Base-by-base conservation (phyloP, 2,888 invertebrate species). In the Metacarcinus magister region DNA sequence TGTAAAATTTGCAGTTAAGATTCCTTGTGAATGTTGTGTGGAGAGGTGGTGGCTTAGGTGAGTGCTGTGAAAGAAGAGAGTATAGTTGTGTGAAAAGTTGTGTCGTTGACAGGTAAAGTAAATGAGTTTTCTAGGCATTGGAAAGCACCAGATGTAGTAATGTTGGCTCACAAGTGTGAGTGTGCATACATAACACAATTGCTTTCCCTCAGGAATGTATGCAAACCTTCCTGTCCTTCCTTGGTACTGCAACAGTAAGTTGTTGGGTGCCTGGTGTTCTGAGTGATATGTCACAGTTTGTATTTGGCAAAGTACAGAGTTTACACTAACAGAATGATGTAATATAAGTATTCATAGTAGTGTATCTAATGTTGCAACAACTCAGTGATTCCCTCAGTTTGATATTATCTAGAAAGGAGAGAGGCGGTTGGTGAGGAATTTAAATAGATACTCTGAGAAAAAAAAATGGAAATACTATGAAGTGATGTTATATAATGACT, bases 201-300 rank as follows among this genome's bases (percentile, higher is more conserved):
- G 19, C 43, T 90, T 44, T 90, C 23, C 46, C 4, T 90, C 90
- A 90, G 43, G 46, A n/a, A 7, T 90, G 90, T 90, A 43, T 90
- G 90, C 90, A 90, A 90, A 44, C 13, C 90, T 90, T 90, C 46
- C 46, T 43, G 28, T 82, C 28, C 75, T 82, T 82, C 75, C 75
- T 82, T 28, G 7, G n/a, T 82, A 82, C 75, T 82, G 28, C 75
- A 82, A 28, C 28, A 54, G 54, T 54, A 23, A 46, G 43, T 60
- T 67, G 54, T 39, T 75, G 93, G 28, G 44, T 93, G 60, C 67
- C 39, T 93, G 60, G 16, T 13, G 32, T 3, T 16, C 48, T 23
- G 92, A 2, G 60, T 60, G 93, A 60, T 23, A 19, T 60, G 5
- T 60, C 60, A 23, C 23, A 23, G 0, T 23, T 60, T 60, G 60